These are phyloP conservation scores for Cantharis lateralis DNA, from an alignment of 2,888 invertebrate genomes.

Conservation along the genomic window DNA sequence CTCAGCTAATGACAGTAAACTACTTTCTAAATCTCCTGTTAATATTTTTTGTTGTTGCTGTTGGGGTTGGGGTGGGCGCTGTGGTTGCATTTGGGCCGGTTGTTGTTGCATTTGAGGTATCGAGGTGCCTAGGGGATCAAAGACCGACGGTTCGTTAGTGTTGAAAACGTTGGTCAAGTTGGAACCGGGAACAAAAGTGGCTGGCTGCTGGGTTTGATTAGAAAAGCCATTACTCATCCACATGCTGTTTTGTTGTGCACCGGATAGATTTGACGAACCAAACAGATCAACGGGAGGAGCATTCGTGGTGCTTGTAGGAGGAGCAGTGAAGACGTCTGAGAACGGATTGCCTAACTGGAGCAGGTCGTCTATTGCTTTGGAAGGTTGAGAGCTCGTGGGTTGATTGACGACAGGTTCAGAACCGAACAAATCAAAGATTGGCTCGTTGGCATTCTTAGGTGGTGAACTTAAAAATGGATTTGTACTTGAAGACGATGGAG, in stretches of 20 bases:
- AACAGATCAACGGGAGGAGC: conserved; percentile 32
- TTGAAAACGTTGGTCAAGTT: conserved; percentile 59
- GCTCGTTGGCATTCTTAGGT: conserved; percentile 56
- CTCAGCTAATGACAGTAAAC: conserved; percentile 90
- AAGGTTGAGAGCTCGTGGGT: conserved; percentile 38
- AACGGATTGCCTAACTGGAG: conserved; percentile 90
- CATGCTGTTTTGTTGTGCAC: conserved; percentile 33
- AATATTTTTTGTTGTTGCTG: conserved; percentile 65
- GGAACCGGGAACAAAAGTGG: conserved; percentile 22
- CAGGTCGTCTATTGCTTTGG: conserved; percentile 86
- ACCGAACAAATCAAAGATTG: conserved; percentile 83
- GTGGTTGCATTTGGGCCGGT: conserved; percentile 46
- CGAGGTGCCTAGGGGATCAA: conserved; percentile 65
- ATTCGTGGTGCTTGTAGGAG: conserved; percentile 33
- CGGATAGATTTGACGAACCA: conserved; percentile 12
- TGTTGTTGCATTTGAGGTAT: conserved; percentile 61
- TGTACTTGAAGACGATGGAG: conserved; percentile 73
- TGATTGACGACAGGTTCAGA: conserved; percentile 58
- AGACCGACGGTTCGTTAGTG: conserved; percentile 58
- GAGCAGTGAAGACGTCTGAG: conserved; percentile 68
- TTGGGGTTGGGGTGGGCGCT: conserved; percentile 44
- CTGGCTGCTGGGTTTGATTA: conserved; percentile 26
- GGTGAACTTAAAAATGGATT: conserved; percentile 86
- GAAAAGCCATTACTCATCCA: conserved; percentile 50
- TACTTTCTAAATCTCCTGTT: conserved; percentile 92